Percentiles rank a stretch among this genome's conserved stretches.
phyloP scores from a whole-genome alignment of 2,113 vertebrate genomes.

The Ictidomys tridecemlineatus region DNA sequence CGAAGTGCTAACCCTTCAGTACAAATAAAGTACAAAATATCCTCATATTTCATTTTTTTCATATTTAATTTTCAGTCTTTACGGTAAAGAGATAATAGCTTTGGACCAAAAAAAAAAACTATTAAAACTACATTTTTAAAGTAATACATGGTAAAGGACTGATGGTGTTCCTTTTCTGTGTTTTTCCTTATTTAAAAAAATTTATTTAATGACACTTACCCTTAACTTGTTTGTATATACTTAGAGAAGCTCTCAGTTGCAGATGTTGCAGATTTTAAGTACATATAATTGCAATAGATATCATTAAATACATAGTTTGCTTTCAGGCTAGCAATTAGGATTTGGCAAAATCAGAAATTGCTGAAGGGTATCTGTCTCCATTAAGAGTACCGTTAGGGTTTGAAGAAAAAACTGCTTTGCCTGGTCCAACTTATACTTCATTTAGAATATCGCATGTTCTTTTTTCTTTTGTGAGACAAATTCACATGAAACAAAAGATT shows the following conservation, averaged over 20 bases:
- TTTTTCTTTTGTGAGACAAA: background rate
- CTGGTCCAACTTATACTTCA: background rate
- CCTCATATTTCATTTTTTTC: background rate
- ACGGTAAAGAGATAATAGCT: background rate
- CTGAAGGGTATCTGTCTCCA: slow-evolving; percentile 77
- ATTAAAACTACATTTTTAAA: background rate
- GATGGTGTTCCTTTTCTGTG: background rate
- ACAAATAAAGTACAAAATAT: background rate
- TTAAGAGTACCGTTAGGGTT: slow-evolving; percentile 79
- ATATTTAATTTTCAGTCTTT: background rate
- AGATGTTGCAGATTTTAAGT: slow-evolving; percentile 75
- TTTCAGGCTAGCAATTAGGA: slow-evolving; percentile 81
- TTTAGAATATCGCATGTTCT: slow-evolving; percentile 62
- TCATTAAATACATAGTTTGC: slow-evolving; percentile 76
- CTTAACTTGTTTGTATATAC: slow-evolving; percentile 74
- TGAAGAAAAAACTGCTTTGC: slow-evolving; percentile 68
- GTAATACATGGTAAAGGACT: background rate
- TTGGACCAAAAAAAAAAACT: background rate
- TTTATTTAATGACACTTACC: slow-evolving; percentile 80
- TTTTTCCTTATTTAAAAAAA: background rate
- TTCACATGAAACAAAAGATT: background rate
- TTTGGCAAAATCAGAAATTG: slow-evolving; percentile 82
- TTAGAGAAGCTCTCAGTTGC: slow-evolving; percentile 75
- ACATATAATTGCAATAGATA: slow-evolving; percentile 75
- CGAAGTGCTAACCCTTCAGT: slow-evolving; percentile 40